Percentiles rank a stretch among this genome's conserved stretches.
Evolutionary conservation across 1,140 invertebrate genomes (phyloP).

Genomic region (Vollenhovia emeryi): DNA sequence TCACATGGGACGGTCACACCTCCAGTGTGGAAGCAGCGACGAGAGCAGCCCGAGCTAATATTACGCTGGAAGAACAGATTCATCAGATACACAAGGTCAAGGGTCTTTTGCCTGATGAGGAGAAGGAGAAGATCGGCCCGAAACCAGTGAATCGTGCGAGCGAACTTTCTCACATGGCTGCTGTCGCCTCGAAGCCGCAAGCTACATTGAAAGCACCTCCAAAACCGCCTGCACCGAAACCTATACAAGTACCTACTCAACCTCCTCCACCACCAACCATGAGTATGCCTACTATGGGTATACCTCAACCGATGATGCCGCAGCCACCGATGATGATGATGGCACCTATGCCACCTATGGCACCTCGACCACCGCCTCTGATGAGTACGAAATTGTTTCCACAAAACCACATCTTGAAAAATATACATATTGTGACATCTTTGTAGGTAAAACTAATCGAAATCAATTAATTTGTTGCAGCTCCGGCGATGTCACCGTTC

Average conservation of each 20-base stretch:
- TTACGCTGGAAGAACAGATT: constrained; percentile 98
- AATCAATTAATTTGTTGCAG: constrained; percentile 73
- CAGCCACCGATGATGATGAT: constrained; percentile 89
- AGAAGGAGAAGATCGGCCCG: constrained; percentile 96
- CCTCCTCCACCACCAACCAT: constrained; percentile 82
- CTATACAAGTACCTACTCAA: constrained; percentile 78
- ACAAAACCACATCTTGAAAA: neutral
- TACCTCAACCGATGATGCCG: constrained; percentile 86
- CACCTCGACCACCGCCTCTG: constrained; percentile 86
- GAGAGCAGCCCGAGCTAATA: constrained; percentile 96
- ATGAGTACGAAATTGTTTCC: constrained; percentile 85
- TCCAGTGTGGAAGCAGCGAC: constrained; percentile 97
- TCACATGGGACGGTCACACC: constrained; percentile 99
- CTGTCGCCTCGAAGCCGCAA: constrained; percentile 84
- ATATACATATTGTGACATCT: neutral
- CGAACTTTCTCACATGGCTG: constrained; percentile 82
- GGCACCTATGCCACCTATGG: constrained; percentile 88
- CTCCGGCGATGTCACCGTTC: constrained; percentile 85
- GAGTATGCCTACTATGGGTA: constrained; percentile 85
- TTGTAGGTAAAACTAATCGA: neutral
- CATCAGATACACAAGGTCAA: constrained; percentile 98
- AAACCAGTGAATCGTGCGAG: constrained; percentile 88
- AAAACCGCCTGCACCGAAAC: constrained; percentile 82
- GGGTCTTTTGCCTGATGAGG: constrained; percentile 96
- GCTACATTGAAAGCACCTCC: constrained; percentile 84